phyloP scores from a whole-genome alignment of 2,888 invertebrate genomes.

The Deilephila porcellus region DNA sequence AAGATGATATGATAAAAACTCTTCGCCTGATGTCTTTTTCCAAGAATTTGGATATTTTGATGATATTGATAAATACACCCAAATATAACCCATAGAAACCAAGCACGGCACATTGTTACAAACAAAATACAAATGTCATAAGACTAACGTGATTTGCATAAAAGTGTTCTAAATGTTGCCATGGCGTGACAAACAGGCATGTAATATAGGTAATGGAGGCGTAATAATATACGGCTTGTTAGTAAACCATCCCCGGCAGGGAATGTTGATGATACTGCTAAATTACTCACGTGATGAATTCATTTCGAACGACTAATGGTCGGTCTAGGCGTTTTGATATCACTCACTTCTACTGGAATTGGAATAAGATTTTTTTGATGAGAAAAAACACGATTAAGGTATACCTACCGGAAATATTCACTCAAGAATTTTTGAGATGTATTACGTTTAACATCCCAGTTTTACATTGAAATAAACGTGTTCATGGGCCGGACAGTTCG shows the following conservation, averaged over 20 bases:
- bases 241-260: constrained; percentile 10
- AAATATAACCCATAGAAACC: not conserved
- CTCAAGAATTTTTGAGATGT: too few species aligned
- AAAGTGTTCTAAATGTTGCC: not conserved
- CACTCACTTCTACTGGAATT: too few species aligned
- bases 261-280: constrained; percentile 9
- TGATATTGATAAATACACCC: too few species aligned
- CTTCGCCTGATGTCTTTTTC: too few species aligned
- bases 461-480: too few species aligned
- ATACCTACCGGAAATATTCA: too few species aligned
- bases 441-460: too few species aligned
- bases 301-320: not conserved
- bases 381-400: too few species aligned
- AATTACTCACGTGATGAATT: not conserved
- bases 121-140: not conserved
- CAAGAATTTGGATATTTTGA: too few species aligned
- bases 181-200: constrained; percentile 19
- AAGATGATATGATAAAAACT: too few species aligned
- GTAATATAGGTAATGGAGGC: constrained; percentile 10
- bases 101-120: not conserved
- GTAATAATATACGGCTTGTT: constrained; percentile 1
- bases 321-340: not conserved
- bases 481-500: too few species aligned
- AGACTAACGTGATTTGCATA: not conserved
- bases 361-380: too few species aligned